These are phyloP conservation scores for Ailurus styani DNA, from an alignment of 2,113 vertebrate species.

Conservation along the genomic window DNA sequence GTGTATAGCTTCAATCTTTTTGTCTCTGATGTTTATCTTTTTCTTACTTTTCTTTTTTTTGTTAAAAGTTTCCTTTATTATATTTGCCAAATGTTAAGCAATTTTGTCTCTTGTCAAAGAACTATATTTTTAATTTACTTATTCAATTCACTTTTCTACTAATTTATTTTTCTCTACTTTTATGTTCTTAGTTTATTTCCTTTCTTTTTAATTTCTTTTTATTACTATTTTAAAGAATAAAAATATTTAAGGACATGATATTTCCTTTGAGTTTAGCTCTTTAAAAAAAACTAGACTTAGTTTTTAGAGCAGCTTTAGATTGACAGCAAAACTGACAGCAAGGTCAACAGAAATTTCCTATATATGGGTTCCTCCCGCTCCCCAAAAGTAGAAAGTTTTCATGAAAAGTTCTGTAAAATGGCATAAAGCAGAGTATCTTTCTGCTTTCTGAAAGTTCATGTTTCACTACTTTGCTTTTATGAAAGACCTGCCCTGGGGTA, in stretches of 20 bases:
- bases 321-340: neutral
- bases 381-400: neutral
- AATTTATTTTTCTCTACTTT: neutral
- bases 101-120: neutral
- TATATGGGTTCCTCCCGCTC: neutral
- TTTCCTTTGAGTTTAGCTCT: neutral
- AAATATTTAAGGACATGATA: neutral
- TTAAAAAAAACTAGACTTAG: neutral
- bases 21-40: neutral
- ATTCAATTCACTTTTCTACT: neutral
- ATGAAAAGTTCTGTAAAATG: neutral
- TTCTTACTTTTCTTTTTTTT: too few relatives aligned
- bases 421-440: neutral
- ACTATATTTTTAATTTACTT: neutral
- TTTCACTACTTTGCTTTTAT: neutral
- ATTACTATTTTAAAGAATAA: neutral
- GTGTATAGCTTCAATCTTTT: neutral
- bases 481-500: neutral
- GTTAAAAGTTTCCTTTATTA: neutral
- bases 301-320: neutral
- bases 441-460: neutral
- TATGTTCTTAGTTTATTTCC: neutral
- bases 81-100: neutral
- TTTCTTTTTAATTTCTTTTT: neutral
- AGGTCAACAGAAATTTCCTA: neutral